Conservation (phyloP, 2,797 vertebrate species). For the Gallinago solitaria region DNA sequence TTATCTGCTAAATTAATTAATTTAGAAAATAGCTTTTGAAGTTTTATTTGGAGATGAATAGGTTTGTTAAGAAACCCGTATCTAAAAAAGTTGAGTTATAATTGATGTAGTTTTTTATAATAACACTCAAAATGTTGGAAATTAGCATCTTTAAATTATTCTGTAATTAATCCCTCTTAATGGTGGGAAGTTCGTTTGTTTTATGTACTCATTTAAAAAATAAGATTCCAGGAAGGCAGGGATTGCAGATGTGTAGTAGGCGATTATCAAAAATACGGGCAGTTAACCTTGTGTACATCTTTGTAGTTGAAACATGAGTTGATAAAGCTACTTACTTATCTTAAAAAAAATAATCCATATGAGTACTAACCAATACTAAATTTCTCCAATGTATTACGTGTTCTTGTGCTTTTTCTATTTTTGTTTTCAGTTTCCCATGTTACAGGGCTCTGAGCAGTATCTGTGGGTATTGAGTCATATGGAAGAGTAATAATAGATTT, state of each 20-base stretch:
- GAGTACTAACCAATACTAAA: neutral
- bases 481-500: neutral
- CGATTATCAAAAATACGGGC: neutral
- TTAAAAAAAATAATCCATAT: neutral
- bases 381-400: neutral
- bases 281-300: neutral
- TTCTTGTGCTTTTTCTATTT: neutral
- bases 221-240: neutral
- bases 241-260: neutral
- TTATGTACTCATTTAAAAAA: neutral
- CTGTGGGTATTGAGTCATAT: neutral
- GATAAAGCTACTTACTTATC: neutral
- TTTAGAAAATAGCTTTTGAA: neutral
- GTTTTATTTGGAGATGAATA: neutral
- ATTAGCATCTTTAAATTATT: neutral
- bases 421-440: neutral
- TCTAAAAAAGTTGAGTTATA: neutral
- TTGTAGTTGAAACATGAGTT: neutral
- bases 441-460: neutral
- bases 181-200: neutral
- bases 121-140: neutral
- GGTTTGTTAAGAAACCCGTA: neutral
- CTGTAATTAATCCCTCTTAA: neutral
- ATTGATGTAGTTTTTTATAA: neutral
- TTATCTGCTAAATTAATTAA: neutral